Evolutionary conservation across 2,888 invertebrate genomes (phyloP), one percentile per base, ranked within the genome.

Genomic region (Brachylomia viminalis): DNA sequence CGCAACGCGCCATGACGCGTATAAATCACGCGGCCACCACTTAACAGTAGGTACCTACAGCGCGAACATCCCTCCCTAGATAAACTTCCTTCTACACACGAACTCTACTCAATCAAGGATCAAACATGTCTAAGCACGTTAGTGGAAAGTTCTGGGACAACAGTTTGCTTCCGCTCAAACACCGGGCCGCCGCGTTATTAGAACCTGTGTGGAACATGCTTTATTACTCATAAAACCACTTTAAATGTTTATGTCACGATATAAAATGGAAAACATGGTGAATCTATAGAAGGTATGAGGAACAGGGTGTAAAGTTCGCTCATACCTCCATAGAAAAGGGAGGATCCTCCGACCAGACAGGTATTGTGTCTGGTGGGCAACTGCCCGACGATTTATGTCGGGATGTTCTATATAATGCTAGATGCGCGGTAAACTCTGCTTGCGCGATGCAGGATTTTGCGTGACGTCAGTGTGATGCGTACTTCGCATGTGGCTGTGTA

Each of bases 31-130:
- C n/a, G 17, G 38, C 20, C 27, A 47, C 38, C 33, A 69, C 42
- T 59, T 47, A 64, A 59, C 58, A 78, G 17, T 64, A 20, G 47
- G 47, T 15, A 38, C 5, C 15, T 13, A 45, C 3, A 15, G 23
- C n/a, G 58, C n/a, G 33, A 59, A 79, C 68, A 72, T 64, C 67
- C 11, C 45, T n/a, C 64, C n/a, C 65, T 59, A 42, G 30, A 66
- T 76, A 70, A 78, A 82, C 54, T 72, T 64, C 56, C 33, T 52
- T 27, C 45, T 47, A 52, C 76, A 56, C 69, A 59, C 64, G 45
- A 56, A 38, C 68, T 67, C 79, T 72, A 79, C 72, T 81, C 83
- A 75, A 85, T 83, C 84, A 77, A 66, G 80, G 75, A 66, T 83
- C 73, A 79, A 80, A 81, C 80, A 83, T 82, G 83, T 77, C 68